Conservation (phyloP, 2,113 vertebrate species). For the Sceloporus tristichus region DNA sequence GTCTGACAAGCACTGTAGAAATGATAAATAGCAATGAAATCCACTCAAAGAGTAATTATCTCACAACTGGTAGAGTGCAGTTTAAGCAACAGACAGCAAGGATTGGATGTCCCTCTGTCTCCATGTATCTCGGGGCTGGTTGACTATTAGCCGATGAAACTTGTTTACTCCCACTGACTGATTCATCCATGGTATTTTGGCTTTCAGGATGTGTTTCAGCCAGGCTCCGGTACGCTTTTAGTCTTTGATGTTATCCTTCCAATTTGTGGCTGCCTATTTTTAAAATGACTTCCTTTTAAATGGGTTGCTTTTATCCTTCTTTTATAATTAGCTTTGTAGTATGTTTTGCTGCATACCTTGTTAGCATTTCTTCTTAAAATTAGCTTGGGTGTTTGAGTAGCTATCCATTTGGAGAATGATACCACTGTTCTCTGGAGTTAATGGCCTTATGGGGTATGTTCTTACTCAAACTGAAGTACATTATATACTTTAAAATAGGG, state of each 20-base stretch:
- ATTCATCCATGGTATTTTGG: not conserved
- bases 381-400: not conserved
- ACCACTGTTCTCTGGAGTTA: not conserved
- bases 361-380: not conserved
- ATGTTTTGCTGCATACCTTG: not conserved
- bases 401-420: not conserved
- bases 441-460: not conserved
- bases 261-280: not conserved
- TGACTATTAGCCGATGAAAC: not conserved
- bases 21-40: slow-evolving; percentile 16
- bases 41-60: slow-evolving; percentile 12
- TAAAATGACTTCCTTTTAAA: not conserved
- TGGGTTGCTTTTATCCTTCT: not conserved
- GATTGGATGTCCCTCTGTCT: not conserved
- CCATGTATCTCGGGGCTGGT: not conserved
- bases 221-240: not conserved
- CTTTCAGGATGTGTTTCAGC: not conserved
- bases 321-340: not conserved
- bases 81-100: not conserved
- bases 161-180: not conserved
- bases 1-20: not conserved
- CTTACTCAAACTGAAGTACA: too few relatives aligned
- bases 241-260: not conserved
- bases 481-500: not conserved
- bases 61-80: not conserved